Base-by-base conservation (phyloP, 2,888 invertebrate genomes). In the Thecocarcelia acutangulata region DNA sequence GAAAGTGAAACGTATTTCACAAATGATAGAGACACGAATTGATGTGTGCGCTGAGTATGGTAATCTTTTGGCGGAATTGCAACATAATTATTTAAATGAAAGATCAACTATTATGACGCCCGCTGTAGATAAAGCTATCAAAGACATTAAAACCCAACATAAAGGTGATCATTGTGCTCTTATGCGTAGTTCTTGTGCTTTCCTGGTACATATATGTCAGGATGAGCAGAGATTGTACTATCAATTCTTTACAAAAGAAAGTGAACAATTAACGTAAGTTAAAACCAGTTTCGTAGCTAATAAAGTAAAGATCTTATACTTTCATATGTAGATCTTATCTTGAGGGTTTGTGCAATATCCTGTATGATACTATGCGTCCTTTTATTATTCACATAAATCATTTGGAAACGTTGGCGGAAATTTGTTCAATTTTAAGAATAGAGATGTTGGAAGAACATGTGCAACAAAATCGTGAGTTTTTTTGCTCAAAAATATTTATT, bases 371-470 rank as follows among this genome's bases (percentile, higher is more conserved):
- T 5, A 92, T 99, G 84, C 93, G 99, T 1, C 99, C 99, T 0
- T 94, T 97, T 86, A 95, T 99, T 73, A 98, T 99, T 83, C 97
- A 98, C 90, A 97, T 99, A 82, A 97, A 98, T 89, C 99, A 99
- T 90, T 92, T 99, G 88, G 99, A 99, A 92, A 98, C 99, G 0
- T 92, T 99, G 24, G 97, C 98, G 0, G 99, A 99, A 91, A 94
- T 99, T 63, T 99, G 99, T 89, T 96, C 96, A 50, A 98, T 99
- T 85, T 91, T 99, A 46, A 93, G 97, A 82, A 94, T 95, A 69
- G 97, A 98, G 92, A 97, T 98, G 93, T 92, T 98, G 11, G 97
- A 97, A 87, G 98, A 97, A 86, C 96, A 97, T 87, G 96, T 97
- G 17, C 94, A 94, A 84, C 94, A 95, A 85, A 96, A 96, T 88